These are phyloP conservation scores for Neodiprion virginianus DNA, from an alignment of 1,140 invertebrate species.

Conservation along the genomic window DNA sequence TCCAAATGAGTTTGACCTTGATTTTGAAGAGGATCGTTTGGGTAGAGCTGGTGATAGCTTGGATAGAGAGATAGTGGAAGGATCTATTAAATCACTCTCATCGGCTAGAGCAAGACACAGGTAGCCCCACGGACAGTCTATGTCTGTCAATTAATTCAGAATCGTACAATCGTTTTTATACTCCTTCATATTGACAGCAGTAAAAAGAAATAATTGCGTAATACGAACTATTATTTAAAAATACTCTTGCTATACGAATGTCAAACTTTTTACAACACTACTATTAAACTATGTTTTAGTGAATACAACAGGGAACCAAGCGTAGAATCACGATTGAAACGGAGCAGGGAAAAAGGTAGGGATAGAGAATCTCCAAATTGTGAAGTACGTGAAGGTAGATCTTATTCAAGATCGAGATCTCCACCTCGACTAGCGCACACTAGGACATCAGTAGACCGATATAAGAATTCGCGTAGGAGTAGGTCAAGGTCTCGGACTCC, in stretches of 20 bases:
- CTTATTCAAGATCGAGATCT: constrained; percentile 38
- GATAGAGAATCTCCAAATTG: not conserved
- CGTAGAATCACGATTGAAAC: not conserved
- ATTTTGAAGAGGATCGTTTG: constrained; percentile 43
- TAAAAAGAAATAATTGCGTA: too few relatives aligned
- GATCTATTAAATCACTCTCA: constrained; percentile 27
- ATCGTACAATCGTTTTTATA: too few relatives aligned
- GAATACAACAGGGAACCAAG: not conserved
- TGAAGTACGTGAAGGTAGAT: not conserved
- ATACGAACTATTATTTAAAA: too few relatives aligned
- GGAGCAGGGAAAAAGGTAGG: not conserved
- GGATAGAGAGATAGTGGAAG: constrained; percentile 44
- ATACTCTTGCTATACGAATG: not conserved
- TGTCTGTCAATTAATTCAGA: constrained; percentile 19
- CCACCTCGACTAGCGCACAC: not conserved
- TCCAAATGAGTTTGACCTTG: constrained; percentile 30
- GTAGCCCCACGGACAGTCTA: constrained; percentile 15
- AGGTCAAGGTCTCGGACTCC: constrained; percentile 36
- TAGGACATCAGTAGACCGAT: not conserved
- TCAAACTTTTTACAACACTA: too few relatives aligned
- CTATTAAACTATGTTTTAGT: not conserved
- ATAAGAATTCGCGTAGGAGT: constrained; percentile 25
- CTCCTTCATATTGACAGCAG: too few relatives aligned
- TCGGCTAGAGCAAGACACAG: constrained; percentile 30
- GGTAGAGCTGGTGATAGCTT: constrained; percentile 40